Percentiles rank a stretch among this genome's conserved stretches.
Conservation (phyloP, 2,113 vertebrate species). For the Casuarius casuarius region DNA sequence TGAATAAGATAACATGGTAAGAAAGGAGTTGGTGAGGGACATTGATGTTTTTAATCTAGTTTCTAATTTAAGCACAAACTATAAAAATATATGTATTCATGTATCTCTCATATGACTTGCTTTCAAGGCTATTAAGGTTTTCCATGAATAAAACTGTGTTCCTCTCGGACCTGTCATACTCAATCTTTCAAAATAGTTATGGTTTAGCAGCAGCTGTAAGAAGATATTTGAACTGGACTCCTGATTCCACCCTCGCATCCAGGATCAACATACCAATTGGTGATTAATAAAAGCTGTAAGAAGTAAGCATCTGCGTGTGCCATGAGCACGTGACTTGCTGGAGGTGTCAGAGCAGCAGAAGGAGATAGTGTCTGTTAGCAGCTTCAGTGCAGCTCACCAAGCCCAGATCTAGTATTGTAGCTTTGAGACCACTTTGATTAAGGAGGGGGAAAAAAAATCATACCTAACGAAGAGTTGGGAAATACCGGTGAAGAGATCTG, state of each 20-base stretch:
- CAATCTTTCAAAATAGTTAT: not conserved
- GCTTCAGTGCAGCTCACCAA: not conserved
- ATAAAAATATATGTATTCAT: not conserved
- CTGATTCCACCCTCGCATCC: not conserved
- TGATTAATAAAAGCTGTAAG: conserved; percentile 2
- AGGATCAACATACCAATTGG: not conserved
- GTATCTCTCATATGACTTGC: conserved; percentile 32
- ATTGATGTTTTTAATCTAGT: not conserved
- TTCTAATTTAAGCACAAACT: conserved; percentile 9
- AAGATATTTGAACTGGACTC: not conserved
- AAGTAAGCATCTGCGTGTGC: not conserved
- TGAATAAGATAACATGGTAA: not conserved
- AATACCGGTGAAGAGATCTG: not conserved
- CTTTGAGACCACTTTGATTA: not conserved
- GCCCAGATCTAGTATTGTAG: not conserved
- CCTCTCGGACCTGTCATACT: conserved; percentile 11
- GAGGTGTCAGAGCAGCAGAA: not conserved
- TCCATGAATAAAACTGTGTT: conserved; percentile 51
- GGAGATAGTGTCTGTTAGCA: not conserved
- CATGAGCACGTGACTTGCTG: accelerated
- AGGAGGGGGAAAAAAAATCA: not conserved
- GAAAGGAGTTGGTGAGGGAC: not conserved
- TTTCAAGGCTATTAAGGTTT: conserved; percentile 8
- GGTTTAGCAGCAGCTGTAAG: not conserved
- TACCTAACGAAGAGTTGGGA: not conserved